A percentile compares a stretch with the other conserved stretches of the same genome.
Evolutionary conservation across 2,797 vertebrate species (phyloP).

Genomic region (Sebastes ruberrimus): DNA sequence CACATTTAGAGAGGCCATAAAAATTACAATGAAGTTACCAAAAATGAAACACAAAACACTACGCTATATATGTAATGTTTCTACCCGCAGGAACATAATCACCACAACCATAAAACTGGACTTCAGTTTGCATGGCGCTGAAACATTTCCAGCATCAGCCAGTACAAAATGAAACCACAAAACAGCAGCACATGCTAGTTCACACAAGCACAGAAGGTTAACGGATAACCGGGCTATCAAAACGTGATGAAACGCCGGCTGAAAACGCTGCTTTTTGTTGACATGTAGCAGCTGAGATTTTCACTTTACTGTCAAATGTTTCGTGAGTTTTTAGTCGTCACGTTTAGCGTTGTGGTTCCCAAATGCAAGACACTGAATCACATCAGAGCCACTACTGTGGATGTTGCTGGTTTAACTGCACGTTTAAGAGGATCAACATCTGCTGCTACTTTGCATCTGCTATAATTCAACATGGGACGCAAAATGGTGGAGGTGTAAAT

Average conservation of each 20-base stretch:
- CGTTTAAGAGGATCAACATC: background rate
- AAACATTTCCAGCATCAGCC: slow-evolving; percentile 30
- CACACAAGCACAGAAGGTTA: slow-evolving; percentile 15
- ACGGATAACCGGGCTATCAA: background rate
- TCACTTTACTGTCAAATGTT: background rate
- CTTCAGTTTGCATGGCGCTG: slow-evolving; percentile 59
- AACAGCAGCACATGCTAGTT: slow-evolving; percentile 45
- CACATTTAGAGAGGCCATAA: slow-evolving; percentile 29
- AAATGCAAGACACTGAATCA: background rate
- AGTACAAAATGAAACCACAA: slow-evolving; percentile 50
- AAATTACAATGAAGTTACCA: slow-evolving; percentile 4
- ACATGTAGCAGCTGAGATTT: background rate
- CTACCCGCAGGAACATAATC: background rate
- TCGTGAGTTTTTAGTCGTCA: background rate
- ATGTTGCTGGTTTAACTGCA: background rate
- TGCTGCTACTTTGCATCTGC: slow-evolving; percentile 4
- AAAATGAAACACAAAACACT: slow-evolving; percentile 33
- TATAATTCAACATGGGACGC: background rate
- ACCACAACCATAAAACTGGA: slow-evolving; percentile 42
- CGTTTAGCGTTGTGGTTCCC: background rate
- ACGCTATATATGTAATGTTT: slow-evolving; percentile 8
- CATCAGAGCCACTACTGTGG: background rate
- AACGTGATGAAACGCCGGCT: background rate
- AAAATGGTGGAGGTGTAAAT: background rate
- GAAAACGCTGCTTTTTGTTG: background rate